These are phyloP conservation scores for Rhipidura dahli DNA, from an alignment of 2,113 vertebrate genomes.

Conservation along the genomic window DNA sequence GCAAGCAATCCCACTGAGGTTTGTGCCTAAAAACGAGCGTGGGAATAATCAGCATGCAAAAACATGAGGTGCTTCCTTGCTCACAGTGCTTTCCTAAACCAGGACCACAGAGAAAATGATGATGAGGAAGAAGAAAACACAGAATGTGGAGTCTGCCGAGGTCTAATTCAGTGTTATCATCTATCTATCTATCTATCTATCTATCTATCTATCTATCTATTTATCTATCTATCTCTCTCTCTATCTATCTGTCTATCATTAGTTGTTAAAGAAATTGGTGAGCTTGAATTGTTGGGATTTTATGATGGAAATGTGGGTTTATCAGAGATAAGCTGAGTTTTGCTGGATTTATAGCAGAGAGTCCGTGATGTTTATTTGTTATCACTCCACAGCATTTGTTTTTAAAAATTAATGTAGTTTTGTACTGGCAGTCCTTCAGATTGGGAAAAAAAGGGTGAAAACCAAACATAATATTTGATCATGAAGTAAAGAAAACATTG, in stretches of 20 bases:
- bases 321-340: background rate
- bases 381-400: background rate
- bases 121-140: background rate
- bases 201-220: background rate
- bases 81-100: background rate
- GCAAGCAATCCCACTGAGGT: background rate
- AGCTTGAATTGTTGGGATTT: background rate
- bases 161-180: background rate
- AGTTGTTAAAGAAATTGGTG: background rate
- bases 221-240: background rate
- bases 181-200: background rate
- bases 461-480: background rate
- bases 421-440: background rate
- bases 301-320: background rate
- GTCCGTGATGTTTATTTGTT: background rate
- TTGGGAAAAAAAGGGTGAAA: background rate
- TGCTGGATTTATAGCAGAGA: background rate
- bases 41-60: background rate
- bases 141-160: rapidly evolving
- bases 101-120: rapidly evolving
- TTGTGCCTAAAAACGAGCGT: rapidly evolving
- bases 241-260: background rate
- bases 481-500: background rate
- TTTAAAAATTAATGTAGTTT: background rate
- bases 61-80: no score